phyloP scores from a whole-genome alignment of 2,888 invertebrate genomes.

The Dichetophora obliterata region DNA sequence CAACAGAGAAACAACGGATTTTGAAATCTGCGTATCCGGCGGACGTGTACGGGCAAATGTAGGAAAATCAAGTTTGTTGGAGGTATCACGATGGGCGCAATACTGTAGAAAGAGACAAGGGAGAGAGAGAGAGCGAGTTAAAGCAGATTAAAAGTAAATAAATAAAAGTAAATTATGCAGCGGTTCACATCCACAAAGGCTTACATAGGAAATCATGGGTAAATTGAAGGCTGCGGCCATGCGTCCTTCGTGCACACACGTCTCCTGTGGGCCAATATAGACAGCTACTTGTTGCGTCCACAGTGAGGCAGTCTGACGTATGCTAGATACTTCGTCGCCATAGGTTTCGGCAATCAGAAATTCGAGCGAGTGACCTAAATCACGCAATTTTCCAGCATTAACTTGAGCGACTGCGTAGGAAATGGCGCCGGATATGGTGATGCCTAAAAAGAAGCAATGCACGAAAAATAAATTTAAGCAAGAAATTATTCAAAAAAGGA shows the following conservation, averaged over 20 bases:
- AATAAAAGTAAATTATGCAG: neutral
- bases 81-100: constrained; percentile 90
- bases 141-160: neutral
- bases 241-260: constrained; percentile 92
- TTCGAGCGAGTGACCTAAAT: constrained; percentile 79
- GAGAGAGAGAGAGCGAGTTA: neutral
- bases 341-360: constrained; percentile 91
- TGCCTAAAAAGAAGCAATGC: constrained; percentile 62
- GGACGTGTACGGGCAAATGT: constrained; percentile 94
- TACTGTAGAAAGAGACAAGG: constrained; percentile 74
- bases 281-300: constrained; percentile 88
- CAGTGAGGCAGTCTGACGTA: constrained; percentile 84
- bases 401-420: constrained; percentile 89
- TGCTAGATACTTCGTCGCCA: constrained; percentile 89
- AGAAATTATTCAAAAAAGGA: constrained; percentile 8
- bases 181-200: constrained; percentile 65
- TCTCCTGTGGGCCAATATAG: constrained; percentile 86
- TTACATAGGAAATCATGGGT: constrained; percentile 96
- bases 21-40: constrained; percentile 93
- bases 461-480: neutral
- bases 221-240: constrained; percentile 95
- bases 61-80: constrained; percentile 87
- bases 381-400: constrained; percentile 74
- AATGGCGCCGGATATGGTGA: constrained; percentile 83
- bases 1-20: constrained; percentile 89